Conservation (phyloP, 2,888 invertebrate genomes). For the Schizotus pectinicornis region DNA sequence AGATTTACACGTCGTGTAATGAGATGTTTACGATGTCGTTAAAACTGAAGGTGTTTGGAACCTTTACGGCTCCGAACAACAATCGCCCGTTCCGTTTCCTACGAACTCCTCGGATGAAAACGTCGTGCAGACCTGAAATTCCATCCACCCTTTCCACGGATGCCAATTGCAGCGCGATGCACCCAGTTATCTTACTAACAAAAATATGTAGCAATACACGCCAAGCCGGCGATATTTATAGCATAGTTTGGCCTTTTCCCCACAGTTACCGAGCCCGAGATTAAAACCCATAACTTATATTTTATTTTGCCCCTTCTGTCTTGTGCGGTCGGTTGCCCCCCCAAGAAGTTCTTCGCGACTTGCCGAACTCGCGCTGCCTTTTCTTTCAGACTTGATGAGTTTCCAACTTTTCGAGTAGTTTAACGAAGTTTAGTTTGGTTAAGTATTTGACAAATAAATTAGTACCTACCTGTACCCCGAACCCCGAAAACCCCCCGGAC, state of each 20-base stretch:
- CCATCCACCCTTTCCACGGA: conserved; percentile 26
- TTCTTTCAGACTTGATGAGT: conserved; percentile 39
- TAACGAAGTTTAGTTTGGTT: no score
- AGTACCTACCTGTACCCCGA: no score
- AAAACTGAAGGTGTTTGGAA: conserved; percentile 45
- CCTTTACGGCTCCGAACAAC: conserved; percentile 20
- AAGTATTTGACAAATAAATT: conserved; percentile 20
- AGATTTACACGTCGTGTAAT: conserved; percentile 49
- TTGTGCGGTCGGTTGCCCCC: conserved; percentile 46
- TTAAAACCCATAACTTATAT: conserved; percentile 61
- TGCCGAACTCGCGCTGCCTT: conserved; percentile 46
- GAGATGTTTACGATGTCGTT: conserved; percentile 49
- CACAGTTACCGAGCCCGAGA: conserved; percentile 54
- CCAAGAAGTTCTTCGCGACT: conserved; percentile 45
- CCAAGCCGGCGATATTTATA: conserved; percentile 55
- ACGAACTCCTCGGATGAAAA: not conserved
- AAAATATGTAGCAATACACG: conserved; percentile 56
- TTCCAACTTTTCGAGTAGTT: conserved; percentile 20
- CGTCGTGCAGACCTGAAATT: no score
- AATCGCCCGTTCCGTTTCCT: conserved; percentile 2
- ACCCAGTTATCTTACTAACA: conserved; percentile 51
- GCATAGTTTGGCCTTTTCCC: conserved; percentile 53
- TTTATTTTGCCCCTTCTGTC: conserved; percentile 55
- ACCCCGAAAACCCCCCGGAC: no score
- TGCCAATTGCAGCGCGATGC: conserved; percentile 45